Base-by-base conservation (phyloP, 1,140 invertebrate species). In the Trachelipus rathkii region DNA sequence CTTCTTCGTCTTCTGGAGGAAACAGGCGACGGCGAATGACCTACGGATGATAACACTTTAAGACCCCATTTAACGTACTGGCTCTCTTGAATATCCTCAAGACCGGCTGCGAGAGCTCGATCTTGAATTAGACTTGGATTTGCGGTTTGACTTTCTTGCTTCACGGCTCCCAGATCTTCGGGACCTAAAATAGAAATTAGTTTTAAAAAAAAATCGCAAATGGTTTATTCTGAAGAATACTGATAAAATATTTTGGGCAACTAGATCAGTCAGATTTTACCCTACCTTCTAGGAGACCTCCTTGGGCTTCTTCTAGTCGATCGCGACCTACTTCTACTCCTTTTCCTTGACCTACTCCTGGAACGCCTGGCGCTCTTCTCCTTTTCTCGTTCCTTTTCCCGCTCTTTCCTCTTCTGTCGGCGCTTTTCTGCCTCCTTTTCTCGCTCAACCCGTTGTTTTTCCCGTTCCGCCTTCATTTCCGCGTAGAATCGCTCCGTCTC, bases 371-470 rank as follows among this genome's bases (percentile, higher is more conserved):
- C 53, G 46, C 45, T 67, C 66, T 44, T 75, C 23, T 68, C 66
- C 43, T 44, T 67, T 24, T 66, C 50, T 23, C 73, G 73, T 53
- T 68, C 21, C 53, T 66, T 67, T 19, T 75, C 66, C 44, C 73
- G 19, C 43, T 75, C 73, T 19, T 60, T 60, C 11, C 19, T 19
- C 50, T 19, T 60, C 23, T 67, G 53, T n/a, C 66, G 50, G 6
- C 67, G 53, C 60, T 75, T 75, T 60, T 75, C 73, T 0, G 43
- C 21, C 33, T 68, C 66, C 60, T 75, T 75, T 60, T 75, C 53
- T 19, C 73, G 23, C n/a, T 68, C 66, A 21, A 33, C 73, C 15
- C 50, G 50, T 19, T 75, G 53, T n/a, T 75, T 75, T 60, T 75
- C 73, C 44, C 69, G 50, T 60, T 75, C 69, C 21, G 68, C 19